Evolutionary conservation across 2,113 vertebrate species (phyloP), one percentile per base, ranked within the genome.

Genomic region (Cololabis saira): DNA sequence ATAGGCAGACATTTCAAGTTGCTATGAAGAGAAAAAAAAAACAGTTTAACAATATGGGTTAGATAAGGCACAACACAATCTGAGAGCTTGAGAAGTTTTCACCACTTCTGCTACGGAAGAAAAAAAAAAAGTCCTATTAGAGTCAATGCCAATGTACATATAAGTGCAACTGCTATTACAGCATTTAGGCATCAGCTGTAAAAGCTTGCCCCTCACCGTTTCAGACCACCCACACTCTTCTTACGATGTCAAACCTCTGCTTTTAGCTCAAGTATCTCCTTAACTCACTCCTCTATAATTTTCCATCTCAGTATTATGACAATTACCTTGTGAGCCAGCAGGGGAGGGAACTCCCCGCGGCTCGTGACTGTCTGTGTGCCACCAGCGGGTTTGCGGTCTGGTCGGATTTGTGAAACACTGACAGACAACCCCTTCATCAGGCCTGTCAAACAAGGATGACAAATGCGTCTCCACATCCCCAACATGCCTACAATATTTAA

Each of bases 381-480:
- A 89, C 88, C 84, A 70, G 74, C 59, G 82, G 85, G 85, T 81
- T 83, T 79, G 82, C 65, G 84, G 84, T 89, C 87, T 76, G 87
- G 48, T 86, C 12, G 83, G 81, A 89, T 91, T 90, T 87, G 87
- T 81, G 82, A 83, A 85, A 87, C 81, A 89, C 80, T 79, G 80
- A 88, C 84, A 89, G 84, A 92, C 89, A 79, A 87, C 78, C 87
- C 87, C 91, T 92, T 92, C 86, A 92, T 92, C 89, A 91, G 88
- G 79, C 77, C 89, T 90, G 91, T 91, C 91, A 92, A 91, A 90
- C 84, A 79, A 50, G 67, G 79, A 89, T 91, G 90, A 92, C 90
- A 89, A 92, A 92, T 90, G 90, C 48, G 60, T 87, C 90, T 87
- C 90, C 82, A 74, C 90, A 87, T 88, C 83, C 83, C 87, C 79